These are phyloP conservation scores for Exephanes ischioxanthus DNA, from an alignment of 2,888 invertebrate species.

Conservation along the genomic window DNA sequence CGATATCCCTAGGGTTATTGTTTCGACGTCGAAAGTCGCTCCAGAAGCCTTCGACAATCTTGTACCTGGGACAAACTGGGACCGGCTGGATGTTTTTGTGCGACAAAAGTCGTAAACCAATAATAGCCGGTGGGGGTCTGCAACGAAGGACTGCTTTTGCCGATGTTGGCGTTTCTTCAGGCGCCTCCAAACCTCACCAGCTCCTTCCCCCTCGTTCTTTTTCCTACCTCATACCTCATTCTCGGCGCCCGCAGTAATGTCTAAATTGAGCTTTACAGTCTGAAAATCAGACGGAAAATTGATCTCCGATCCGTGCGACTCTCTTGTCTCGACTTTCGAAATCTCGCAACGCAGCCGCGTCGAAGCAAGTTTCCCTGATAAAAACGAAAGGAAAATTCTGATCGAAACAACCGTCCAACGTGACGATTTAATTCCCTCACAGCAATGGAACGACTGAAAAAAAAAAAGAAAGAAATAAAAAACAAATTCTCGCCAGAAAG, in stretches of 20 bases:
- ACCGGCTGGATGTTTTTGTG: conserved; percentile 60
- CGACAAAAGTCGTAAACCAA: conserved; percentile 70
- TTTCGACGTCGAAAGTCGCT: neutral
- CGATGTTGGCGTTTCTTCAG: conserved; percentile 30
- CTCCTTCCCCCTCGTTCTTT: conserved; percentile 42
- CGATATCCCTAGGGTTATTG: neutral
- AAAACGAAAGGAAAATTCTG: conserved; percentile 7
- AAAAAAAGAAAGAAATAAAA: neutral
- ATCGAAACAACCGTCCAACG: neutral
- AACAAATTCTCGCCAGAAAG: conserved; percentile 19
- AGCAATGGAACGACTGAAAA: neutral
- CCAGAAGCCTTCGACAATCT: conserved; percentile 5
- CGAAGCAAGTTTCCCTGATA: neutral
- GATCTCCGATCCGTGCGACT: neutral
- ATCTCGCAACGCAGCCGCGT: conserved; percentile 38
- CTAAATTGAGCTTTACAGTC: conserved; percentile 3
- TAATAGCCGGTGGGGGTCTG: conserved; percentile 62
- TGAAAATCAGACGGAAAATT: conserved; percentile 3
- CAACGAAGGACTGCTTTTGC: conserved; percentile 10
- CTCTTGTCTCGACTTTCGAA: conserved; percentile 24
- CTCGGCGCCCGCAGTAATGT: conserved; percentile 53
- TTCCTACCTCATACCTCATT: conserved; percentile 43
- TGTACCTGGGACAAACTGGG: conserved; percentile 50
- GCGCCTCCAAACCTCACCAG: conserved; percentile 13
- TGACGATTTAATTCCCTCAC: conserved; percentile 10